Conservation (phyloP, 2,113 vertebrate species). For the Capreolus pygargus region DNA sequence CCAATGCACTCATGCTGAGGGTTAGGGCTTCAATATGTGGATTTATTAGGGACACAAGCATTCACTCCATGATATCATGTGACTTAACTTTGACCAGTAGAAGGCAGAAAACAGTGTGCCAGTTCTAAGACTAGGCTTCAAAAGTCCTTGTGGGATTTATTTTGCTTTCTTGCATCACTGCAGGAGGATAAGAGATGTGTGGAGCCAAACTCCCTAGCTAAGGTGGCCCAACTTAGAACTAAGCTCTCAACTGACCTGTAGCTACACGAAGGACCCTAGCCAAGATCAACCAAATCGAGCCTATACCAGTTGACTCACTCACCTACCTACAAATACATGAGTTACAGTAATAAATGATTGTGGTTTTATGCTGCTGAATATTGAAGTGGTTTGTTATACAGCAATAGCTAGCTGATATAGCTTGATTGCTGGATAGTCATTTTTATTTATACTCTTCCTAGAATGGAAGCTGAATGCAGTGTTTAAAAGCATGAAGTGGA, state of each 20-base stretch:
- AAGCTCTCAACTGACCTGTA: neutral
- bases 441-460: neutral
- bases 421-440: neutral
- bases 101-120: neutral
- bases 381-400: neutral
- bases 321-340: neutral
- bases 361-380: neutral
- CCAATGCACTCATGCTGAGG: neutral
- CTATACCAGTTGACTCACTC: neutral
- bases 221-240: neutral
- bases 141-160: neutral
- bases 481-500: neutral
- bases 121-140: neutral
- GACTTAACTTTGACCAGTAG: neutral
- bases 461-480: neutral
- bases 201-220: neutral
- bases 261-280: neutral
- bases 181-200: rapidly evolving
- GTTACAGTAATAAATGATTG: neutral
- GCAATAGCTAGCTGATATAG: neutral
- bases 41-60: too few species aligned
- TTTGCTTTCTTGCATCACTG: neutral
- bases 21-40: too few species aligned
- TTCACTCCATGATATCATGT: neutral
- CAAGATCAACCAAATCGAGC: neutral